These are phyloP conservation scores for Seriola quinqueradiata DNA, from an alignment of 2,113 vertebrate species.

Conservation along the genomic window DNA sequence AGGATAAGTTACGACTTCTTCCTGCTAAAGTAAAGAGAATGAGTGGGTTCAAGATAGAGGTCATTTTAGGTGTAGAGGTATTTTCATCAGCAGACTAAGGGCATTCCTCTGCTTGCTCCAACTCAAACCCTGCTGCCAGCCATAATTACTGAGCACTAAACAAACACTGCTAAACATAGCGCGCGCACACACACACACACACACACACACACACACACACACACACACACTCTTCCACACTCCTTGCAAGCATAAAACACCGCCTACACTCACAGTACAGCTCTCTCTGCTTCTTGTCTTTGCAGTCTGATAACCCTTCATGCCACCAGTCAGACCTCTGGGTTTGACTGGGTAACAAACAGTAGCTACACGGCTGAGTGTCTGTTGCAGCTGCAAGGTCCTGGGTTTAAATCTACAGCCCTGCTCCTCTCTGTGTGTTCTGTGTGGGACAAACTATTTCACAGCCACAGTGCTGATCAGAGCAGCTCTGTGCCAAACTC, in stretches of 20 bases:
- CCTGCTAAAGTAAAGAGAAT: neutral
- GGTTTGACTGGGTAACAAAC: neutral
- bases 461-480: neutral
- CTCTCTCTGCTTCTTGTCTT: slow-evolving; percentile 9
- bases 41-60: no score
- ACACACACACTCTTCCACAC: slow-evolving; percentile 7
- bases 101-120: slow-evolving; percentile 55
- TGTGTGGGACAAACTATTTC: neutral
- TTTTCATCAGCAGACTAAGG: slow-evolving; percentile 35
- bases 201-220: slow-evolving; percentile 20
- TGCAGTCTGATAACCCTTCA: neutral
- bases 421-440: neutral
- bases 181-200: slow-evolving; percentile 41
- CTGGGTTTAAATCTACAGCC: neutral
- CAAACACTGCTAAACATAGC: slow-evolving; percentile 70
- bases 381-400: neutral
- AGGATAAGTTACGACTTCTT: neutral
- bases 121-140: slow-evolving; percentile 58
- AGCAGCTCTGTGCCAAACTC: neutral
- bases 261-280: neutral
- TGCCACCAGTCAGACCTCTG: neutral
- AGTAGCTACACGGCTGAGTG: neutral
- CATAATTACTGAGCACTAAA: slow-evolving; percentile 71
- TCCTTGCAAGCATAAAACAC: slow-evolving; percentile 33
- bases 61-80: no score